Conservation (phyloP, 2,888 invertebrate species). For the Carpatolechia fugitivella region DNA sequence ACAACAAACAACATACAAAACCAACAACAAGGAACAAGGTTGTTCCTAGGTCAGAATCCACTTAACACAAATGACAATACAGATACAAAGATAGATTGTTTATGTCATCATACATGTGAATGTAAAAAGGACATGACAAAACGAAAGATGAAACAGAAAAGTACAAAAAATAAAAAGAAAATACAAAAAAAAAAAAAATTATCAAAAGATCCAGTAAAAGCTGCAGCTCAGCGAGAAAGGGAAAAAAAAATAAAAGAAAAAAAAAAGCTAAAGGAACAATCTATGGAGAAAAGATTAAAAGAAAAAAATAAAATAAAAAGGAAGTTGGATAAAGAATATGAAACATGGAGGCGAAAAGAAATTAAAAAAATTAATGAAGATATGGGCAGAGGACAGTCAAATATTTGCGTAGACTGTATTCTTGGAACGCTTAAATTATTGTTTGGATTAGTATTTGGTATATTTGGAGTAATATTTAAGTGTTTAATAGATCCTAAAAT, state of each 20-base stretch:
- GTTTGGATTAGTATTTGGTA: slow-evolving; percentile 16
- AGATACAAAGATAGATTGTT: too few species aligned
- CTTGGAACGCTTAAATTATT: slow-evolving; percentile 31
- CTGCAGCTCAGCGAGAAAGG: too few species aligned
- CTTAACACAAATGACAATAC: too few species aligned
- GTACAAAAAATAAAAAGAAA: not conserved
- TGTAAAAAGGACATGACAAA: not conserved
- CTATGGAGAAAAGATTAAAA: slow-evolving; percentile 11
- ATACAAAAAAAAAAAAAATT: not conserved
- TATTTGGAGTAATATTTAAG: slow-evolving; percentile 24
- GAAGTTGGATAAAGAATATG: slow-evolving; percentile 10
- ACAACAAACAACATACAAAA: not conserved
- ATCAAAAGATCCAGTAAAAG: not conserved
- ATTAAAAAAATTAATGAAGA: slow-evolving; percentile 27
- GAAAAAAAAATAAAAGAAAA: slow-evolving; percentile 8
- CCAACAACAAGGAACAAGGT: not conserved
- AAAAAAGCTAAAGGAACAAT: slow-evolving; percentile 1
- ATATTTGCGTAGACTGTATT: slow-evolving; percentile 34
- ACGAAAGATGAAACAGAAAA: not conserved
- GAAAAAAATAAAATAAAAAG: slow-evolving; percentile 11
- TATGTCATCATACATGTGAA: too few species aligned
- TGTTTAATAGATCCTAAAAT: slow-evolving; percentile 33
- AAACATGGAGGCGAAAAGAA: slow-evolving; percentile 21
- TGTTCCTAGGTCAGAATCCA: too few species aligned
- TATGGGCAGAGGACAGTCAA: slow-evolving; percentile 29